Conservation (phyloP, 2,888 invertebrate species). For the Lasioglossum vierecki region DNA sequence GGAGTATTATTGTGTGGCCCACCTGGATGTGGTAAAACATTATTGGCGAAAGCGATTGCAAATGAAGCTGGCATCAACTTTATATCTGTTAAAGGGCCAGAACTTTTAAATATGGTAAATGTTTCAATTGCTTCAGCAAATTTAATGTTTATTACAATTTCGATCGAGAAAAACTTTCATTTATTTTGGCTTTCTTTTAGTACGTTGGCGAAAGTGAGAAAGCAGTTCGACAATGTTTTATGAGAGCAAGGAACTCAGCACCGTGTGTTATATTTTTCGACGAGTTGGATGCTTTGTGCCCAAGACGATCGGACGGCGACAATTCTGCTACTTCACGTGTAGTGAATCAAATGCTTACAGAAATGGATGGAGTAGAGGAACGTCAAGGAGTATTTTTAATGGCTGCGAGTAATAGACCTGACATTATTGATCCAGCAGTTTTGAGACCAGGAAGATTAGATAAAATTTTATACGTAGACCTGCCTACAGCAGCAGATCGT, state of each 20-base stretch:
- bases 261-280: slow-evolving; percentile 99
- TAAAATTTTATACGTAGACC: slow-evolving; percentile 94
- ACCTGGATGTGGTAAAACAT: slow-evolving; percentile 98
- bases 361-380: slow-evolving; percentile 98
- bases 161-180: no score
- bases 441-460: slow-evolving; percentile 95
- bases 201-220: slow-evolving; percentile 99
- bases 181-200: slow-evolving; percentile 83
- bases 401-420: slow-evolving; percentile 98
- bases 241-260: slow-evolving; percentile 96
- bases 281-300: slow-evolving; percentile 98
- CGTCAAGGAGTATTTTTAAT: slow-evolving; percentile 97
- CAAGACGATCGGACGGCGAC: slow-evolving; percentile 91
- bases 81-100: slow-evolving; percentile 99
- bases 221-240: slow-evolving; percentile 97
- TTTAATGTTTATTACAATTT: no score
- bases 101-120: slow-evolving; percentile 96
- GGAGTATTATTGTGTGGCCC: slow-evolving; percentile 98
- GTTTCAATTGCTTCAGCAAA: slow-evolving; percentile 22
- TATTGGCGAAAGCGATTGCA: slow-evolving; percentile 98
- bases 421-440: slow-evolving; percentile 98
- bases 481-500: slow-evolving; percentile 92
- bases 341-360: slow-evolving; percentile 98
- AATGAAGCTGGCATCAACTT: slow-evolving; percentile 99
- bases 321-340: slow-evolving; percentile 92